Base-by-base conservation (phyloP, 2,888 invertebrate genomes). In the Leucophora obtusa region DNA sequence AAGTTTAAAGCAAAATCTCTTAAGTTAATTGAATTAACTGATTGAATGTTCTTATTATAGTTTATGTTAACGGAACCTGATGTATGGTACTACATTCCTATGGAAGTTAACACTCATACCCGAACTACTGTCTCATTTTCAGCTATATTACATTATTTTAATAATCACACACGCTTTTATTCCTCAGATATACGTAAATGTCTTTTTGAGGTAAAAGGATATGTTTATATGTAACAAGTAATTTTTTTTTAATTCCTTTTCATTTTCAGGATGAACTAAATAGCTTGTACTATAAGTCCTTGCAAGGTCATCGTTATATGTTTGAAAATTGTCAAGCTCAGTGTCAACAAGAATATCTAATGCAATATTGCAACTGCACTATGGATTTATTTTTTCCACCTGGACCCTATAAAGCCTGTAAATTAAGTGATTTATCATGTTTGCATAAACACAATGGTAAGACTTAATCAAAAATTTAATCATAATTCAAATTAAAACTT, bases 331-430 rank as follows among this genome's bases (percentile, higher is more conserved):
- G 90, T 77, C 83, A 85, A 63, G 86, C 89, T 17, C 86, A 89
- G 83, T 90, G 90, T 79, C 89, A 89, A 72, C 90, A 89, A 82
- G 86, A 87, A 83, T 85, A 89, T 84, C 82, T 88, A 81, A 82
- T 88, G 53, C 83, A 84, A 63, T 88, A 84, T 82, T 90, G 90
- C 82, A 90, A 90, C 81, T 90, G 90, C 82, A 88, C 89, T 15
- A 56, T 90, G 80, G 89, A 89, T 71, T 83, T 89, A 71, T 85
- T 90, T 63, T 90, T 86, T 86, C 90, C 90, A 9, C 54, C 69
- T 5, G 78, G 82, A 15, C 38, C 18, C 5, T 84, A 85, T 59
- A 78, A 75, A 1, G 11, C 84, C 4, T 89, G 89, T 38, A 81
- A 82, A 35, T 69, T 88, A 0, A 79, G 79, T 15, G 88, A 89